Evolutionary conservation across 1,140 invertebrate species (phyloP), one percentile per base, ranked within the genome.

Genomic region (Bombus affinis): DNA sequence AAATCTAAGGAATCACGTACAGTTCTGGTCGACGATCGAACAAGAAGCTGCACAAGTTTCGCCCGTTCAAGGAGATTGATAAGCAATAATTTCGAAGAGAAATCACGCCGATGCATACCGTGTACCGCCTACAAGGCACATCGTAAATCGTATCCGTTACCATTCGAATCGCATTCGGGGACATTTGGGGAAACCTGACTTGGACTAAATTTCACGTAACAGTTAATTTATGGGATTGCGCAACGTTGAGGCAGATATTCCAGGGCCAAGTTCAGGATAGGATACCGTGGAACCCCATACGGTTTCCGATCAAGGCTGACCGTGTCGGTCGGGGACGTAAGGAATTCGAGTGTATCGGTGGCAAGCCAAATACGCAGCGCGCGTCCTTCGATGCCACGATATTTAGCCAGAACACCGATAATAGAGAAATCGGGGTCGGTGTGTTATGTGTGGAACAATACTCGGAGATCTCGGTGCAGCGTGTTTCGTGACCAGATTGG

Each of bases 401-500:
- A 76, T 78, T 84, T 84, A 71, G 83, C 39, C 65, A 28, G 68
- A 53, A 82, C 57, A n/a, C 47, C 59, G 83, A 68, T 84, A 80
- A 85, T 85, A 73, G 83, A 85, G 83, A 85, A 85, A 85, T 85
- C 83, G 83, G 83, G 83, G 83, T 81, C 76, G 83, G 28, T 22
- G 35, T 71, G 76, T 65, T 73, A 73, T 28, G 70, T 35, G 35
- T 44, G 44, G 44, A 74, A 85, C 83, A 85, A 85, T 85, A 81
- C 83, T 73, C 42, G 35, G 77, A 85, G 68, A 53, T 53, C 57
- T 42, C 28, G 35, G 22, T 10, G 15, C 28, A 3, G 42, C 25
- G 25, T 68, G 62, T 65, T 79, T 79, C 68, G 83, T 73, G 85
- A 53, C 37, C 72, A 70, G 85, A 84, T 83, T 84, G 65, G 74